Conservation (phyloP, 2,888 invertebrate species). For the Polylopha cassiicola region DNA sequence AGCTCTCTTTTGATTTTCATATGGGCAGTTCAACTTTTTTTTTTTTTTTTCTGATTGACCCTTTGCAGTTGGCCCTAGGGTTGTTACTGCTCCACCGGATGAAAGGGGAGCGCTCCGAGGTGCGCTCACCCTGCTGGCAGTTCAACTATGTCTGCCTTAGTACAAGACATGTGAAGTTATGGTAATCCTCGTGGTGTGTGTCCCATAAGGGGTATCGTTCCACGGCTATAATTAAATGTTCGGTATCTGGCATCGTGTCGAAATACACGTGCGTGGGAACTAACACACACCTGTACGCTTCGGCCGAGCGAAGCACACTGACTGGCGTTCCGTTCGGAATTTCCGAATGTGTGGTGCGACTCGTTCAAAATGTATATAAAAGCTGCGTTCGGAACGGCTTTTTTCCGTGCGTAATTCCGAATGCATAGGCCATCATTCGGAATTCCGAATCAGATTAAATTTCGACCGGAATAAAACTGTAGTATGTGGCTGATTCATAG, state of each 20-base stretch:
- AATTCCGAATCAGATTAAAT: neutral
- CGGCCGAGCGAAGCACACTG: neutral
- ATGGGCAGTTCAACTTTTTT: constrained; percentile 8
- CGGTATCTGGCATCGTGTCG: neutral
- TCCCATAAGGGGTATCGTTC: constrained; percentile 2
- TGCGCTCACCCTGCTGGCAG: no score
- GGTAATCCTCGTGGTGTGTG: constrained; percentile 3
- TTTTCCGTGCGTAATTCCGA: constrained; percentile 4
- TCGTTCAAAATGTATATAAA: constrained; percentile 2
- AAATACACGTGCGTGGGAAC: constrained; percentile 3
- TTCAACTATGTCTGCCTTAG: constrained; percentile 1
- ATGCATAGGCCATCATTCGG: constrained; percentile 5
- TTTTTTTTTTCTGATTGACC: no score
- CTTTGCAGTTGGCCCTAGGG: no score
- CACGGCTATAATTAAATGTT: constrained; percentile 6
- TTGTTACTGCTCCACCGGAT: no score
- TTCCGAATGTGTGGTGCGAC: constrained; percentile 2
- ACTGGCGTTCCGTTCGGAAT: constrained; percentile 2
- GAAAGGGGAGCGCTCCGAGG: no score
- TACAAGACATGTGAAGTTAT: constrained; percentile 4
- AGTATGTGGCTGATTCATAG: neutral
- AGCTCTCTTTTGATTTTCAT: constrained; percentile 4
- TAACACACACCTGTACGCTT: neutral
- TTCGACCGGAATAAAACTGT: neutral
- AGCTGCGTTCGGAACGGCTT: constrained; percentile 8